Evolutionary conservation across 2,113 vertebrate species (phyloP), one percentile per base, ranked within the genome.

Genomic region (Menura novaehollandiae): DNA sequence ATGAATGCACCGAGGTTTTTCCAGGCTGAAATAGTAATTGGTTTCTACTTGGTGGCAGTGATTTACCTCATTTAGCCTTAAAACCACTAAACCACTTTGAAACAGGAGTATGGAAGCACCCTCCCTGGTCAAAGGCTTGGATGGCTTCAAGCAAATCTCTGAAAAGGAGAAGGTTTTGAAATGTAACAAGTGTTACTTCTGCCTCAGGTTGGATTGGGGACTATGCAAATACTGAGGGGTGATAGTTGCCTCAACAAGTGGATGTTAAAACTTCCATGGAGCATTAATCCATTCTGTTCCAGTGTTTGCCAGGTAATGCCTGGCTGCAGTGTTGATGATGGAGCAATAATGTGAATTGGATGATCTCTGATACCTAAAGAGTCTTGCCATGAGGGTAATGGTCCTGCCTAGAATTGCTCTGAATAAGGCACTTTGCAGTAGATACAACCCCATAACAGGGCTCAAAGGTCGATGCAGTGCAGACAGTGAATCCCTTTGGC

Each of bases 401-500:
- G 14, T 41, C 22, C 55, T 91, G 51, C 55, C 78, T 51, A 1
- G 46, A 15, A 15, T 17, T 39, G 43, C 46, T 77, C 13, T 22
- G 41, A 49, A 15, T 4, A 22, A 73, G 14, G 49, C 37, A 13
- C 27, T 89, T 64, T 22, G 51, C 22, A 7, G 6, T 23, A 7
- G 41, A 13, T 44, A 4, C 60, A 79, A 4, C 6, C 6, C 33
- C 35, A 3, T 30, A 33, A 0, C 7, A 4, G 26, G 11, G 46
- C 56, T 91, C 28, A 7, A 18, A 20, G 58, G 32, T 12, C 1
- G 74, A 1, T 27, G 2, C 62, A 26, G 16, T 6, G 28, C 32
- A 19, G 15, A 3, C 37, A 26, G 1, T 28, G 44, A 33, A 6
- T 55, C 4, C 4, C 23, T 47, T 28, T 4, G 39, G 68, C 47